Base-by-base conservation (phyloP, 92 coral and sea anemone genomes). In the Porites cylindrica region DNA sequence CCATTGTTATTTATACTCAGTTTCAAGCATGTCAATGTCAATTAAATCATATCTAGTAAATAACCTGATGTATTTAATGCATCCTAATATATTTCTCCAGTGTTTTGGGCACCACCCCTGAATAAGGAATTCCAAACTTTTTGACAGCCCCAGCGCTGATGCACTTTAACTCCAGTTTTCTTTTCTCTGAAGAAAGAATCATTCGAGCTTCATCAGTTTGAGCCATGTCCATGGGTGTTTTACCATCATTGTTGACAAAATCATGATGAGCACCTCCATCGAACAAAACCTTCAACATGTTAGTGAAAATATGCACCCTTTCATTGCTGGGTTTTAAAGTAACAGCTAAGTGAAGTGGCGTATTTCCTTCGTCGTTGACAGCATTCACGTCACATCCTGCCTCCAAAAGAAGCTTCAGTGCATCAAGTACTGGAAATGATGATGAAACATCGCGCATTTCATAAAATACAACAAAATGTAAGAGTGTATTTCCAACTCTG, bases 121-220 rank as follows among this genome's bases (percentile, higher is more conserved):
- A 62, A 62, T 77, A 91, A 7, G 70, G 80, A 24, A 91, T 80
- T 60, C 85, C 63, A 64, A 82, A 53, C 75, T 83, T 74, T 66
- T 56, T 81, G 13, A 91, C 86, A 21, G 85, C 93, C 66, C 89
- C 77, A 2, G 95, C 95, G 62, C 93, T 88, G 54, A 92, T 86
- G 77, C 95, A 92, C 76, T 92, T 90, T 8, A 92, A 81, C 29
- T 72, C 2, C 20, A 90, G 72, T 64, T 75, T 77, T 66, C 91
- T 58, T 66, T 87, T 90, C 1, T 66, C 20, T 52, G 29, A 26
- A 26, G 70, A 32, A 63, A 93, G 90, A 63, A 93, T 75, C 21
- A 61, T 56, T 29, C 81, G 77, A 70, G 88, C 61, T 50, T 90
- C 94, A 19, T 84, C 89, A 18, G 85, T 83, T 11, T 85, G 32